These are phyloP conservation scores for Pandemis cinnamomeana DNA, from an alignment of 2,888 invertebrate genomes.

Conservation along the genomic window DNA sequence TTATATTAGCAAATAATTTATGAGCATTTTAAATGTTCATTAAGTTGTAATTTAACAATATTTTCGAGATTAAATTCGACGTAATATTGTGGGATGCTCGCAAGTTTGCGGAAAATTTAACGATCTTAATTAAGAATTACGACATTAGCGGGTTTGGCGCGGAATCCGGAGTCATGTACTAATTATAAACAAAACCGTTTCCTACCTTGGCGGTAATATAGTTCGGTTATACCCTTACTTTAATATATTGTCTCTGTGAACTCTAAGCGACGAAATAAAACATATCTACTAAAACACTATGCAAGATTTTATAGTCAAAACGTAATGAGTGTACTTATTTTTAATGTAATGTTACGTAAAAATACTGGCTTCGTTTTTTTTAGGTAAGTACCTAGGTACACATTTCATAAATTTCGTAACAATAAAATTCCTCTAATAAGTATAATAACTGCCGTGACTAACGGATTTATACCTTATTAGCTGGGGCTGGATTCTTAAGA, in stretches of 20 bases:
- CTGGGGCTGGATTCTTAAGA: too few relatives aligned
- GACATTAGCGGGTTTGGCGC: slow-evolving; percentile 21
- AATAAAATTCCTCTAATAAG: too few relatives aligned
- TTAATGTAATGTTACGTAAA: too few relatives aligned
- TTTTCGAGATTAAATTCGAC: slow-evolving; percentile 24
- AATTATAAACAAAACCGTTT: slow-evolving; percentile 15
- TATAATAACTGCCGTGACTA: too few relatives aligned
- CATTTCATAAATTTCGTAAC: too few relatives aligned
- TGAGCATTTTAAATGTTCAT: slow-evolving; percentile 18
- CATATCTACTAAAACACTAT: too few relatives aligned
- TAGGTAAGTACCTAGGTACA: too few relatives aligned
- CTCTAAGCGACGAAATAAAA: not conserved
- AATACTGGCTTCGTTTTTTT: too few relatives aligned
- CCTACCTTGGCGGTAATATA: not conserved
- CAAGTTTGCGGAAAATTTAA: slow-evolving; percentile 22
- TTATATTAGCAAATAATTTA: slow-evolving; percentile 25
- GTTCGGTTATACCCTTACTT: not conserved
- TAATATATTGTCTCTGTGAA: not conserved
- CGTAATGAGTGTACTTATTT: too few relatives aligned
- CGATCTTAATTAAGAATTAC: slow-evolving; percentile 37
- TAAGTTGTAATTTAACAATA: slow-evolving; percentile 29
- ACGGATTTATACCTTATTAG: too few relatives aligned
- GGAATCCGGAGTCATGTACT: slow-evolving; percentile 11
- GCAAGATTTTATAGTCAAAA: too few relatives aligned
- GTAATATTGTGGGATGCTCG: slow-evolving; percentile 22